Evolutionary conservation across 2,797 vertebrate species (phyloP).

Genomic region (Lepidocolaptes lacrymiger): DNA sequence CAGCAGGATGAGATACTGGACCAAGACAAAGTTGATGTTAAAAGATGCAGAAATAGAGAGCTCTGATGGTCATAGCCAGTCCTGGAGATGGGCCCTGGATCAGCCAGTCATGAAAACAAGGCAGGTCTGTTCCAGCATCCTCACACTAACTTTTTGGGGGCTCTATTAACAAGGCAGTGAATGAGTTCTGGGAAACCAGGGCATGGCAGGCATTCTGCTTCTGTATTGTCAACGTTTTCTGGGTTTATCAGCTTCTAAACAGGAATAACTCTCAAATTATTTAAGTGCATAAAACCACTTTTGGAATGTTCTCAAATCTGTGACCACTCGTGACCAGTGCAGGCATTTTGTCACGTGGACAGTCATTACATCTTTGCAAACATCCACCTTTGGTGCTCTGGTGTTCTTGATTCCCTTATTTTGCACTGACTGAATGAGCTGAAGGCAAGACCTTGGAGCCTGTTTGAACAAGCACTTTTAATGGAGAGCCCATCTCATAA

Average conservation of each 20-base stretch:
- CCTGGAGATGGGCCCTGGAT: background rate
- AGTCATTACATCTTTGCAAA: background rate
- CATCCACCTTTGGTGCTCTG: background rate
- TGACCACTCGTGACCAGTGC: fast-evolving
- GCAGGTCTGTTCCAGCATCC: background rate
- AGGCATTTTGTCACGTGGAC: background rate
- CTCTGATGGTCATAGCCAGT: background rate
- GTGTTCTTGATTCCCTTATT: background rate
- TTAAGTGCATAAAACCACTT: background rate
- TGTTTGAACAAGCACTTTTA: background rate
- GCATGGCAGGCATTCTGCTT: background rate
- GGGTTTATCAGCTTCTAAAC: background rate
- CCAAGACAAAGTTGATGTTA: background rate
- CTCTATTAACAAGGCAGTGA: background rate
- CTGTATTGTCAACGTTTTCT: background rate
- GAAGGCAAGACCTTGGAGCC: background rate
- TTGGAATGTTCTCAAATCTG: background rate
- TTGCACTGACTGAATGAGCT: background rate
- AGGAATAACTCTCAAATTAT: background rate
- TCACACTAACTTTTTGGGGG: background rate
- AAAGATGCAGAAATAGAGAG: background rate
- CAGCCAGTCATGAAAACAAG: background rate
- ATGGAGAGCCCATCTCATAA: background rate
- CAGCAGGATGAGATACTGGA: background rate
- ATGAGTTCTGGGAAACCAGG: background rate